A percentile compares a stretch with the other conserved stretches of the same genome.
Conservation (phyloP, 2,113 vertebrate genomes). For the Ochotona curzoniae region DNA sequence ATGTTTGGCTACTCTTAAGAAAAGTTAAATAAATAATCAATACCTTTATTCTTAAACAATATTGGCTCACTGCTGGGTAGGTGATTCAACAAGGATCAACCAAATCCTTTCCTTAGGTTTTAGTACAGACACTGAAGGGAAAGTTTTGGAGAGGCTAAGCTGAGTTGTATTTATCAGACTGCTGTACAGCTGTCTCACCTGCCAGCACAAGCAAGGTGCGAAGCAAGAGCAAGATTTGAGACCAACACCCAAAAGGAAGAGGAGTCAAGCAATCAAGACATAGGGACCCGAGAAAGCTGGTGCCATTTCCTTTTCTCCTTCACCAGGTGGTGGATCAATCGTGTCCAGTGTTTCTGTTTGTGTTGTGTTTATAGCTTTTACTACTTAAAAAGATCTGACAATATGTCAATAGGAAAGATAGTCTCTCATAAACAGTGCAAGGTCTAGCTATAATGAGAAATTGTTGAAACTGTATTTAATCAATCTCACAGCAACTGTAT, state of each 20-base stretch:
- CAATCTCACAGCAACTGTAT: constrained; percentile 37
- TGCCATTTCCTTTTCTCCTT: constrained; percentile 22
- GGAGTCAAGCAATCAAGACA: background rate
- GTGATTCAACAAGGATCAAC: background rate
- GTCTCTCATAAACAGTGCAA: constrained; percentile 41
- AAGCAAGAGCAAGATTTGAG: background rate
- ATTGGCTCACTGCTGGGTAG: background rate
- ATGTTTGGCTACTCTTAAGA: background rate
- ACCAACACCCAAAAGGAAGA: background rate
- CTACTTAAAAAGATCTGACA: constrained; percentile 57
- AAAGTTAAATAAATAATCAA: constrained; percentile 23
- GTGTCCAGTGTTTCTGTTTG: background rate
- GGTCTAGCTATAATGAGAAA: constrained; percentile 51
- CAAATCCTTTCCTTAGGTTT: background rate
- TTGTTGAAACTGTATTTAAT: constrained; percentile 66
- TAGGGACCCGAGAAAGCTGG: background rate
- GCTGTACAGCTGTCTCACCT: background rate
- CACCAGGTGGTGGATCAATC: constrained; percentile 1
- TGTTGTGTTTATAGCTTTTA: background rate
- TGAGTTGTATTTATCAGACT: background rate
- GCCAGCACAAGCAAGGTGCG: background rate
- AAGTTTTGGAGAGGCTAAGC: background rate
- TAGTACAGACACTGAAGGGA: background rate
- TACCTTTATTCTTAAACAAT: background rate
- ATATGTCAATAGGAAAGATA: constrained; percentile 53